Base-by-base conservation (phyloP, 2,888 invertebrate species). In the Melanotus villosus region DNA sequence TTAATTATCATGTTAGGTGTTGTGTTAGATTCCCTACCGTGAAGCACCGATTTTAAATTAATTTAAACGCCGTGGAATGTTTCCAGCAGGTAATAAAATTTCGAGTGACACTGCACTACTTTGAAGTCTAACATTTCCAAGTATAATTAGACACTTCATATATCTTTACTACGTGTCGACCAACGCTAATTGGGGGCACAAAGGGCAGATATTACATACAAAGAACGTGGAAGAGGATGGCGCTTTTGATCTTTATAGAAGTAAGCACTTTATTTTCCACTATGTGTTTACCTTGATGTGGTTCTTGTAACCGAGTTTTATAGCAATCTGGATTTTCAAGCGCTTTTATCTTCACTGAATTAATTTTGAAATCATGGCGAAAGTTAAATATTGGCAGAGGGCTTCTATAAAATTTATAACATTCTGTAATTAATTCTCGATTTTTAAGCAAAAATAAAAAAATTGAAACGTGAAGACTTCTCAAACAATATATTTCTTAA, bases 101-200 rank as follows among this genome's bases (percentile, higher is more conserved):
- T 54, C 54, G 18, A 64, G 64, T 41, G 64, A 14, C 23, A 23
- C 30, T 47, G 52, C 18, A 32, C 32, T 26, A 54, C 64, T 64
- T 64, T 64, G 64, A 64, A 38, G 63, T 63, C 47, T 38, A 63
- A 41, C 50, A 63, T 63, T 63, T 52, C 38, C 26, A 38, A 54
- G 50, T 54, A 54, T 64, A 56, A 64, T 64, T 64, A 64, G 41
- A 56, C 54, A 54, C 64, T 56, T 56, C 38, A 43, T 64, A 64
- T 56, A 56, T 56, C 56, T 56, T 23, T 38, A 12, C n/a, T 19
- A 38, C 30, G 18, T 41, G 30, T 38, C 30, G 23, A 36, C 47
- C 60, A 34, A 10, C 19, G 14, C 41, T 54, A 64, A 64, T 54
- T 64, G 41, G 26, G 32, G 41, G 19, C 41, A 64, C 41, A 64